phyloP scores from a whole-genome alignment of 1,140 invertebrate genomes.

The Steinernema khuongi region DNA sequence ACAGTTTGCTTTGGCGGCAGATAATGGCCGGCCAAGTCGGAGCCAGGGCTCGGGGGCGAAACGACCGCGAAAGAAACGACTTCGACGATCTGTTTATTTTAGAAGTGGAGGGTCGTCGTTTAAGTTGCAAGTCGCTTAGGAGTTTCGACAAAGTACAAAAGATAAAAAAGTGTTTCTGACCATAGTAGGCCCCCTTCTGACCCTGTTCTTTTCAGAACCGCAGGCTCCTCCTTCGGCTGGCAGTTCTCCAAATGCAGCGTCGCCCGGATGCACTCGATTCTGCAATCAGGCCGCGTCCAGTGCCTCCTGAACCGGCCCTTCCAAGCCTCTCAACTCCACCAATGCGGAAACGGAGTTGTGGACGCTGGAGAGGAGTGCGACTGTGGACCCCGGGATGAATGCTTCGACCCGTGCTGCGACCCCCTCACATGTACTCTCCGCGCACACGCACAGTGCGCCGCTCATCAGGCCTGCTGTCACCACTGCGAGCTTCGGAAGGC shows the following conservation, averaged over 20 bases:
- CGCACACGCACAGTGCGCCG: conserved; percentile 55
- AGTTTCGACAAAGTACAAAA: no score
- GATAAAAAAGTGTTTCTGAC: background rate
- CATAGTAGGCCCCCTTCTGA: background rate
- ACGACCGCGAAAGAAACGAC: background rate
- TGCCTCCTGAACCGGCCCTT: conserved; percentile 54
- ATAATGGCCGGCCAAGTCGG: background rate
- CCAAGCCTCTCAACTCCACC: conserved; percentile 45
- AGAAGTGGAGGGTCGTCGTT: background rate
- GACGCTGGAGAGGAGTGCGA: conserved; percentile 56
- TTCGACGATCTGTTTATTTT: conserved; percentile 1
- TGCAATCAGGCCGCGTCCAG: conserved; percentile 50
- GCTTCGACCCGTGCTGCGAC: conserved; percentile 56
- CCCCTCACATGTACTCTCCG: conserved; percentile 55
- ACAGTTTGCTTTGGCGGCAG: conserved; percentile 12
- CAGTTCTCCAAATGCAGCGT: conserved; percentile 55
- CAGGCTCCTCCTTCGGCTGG: conserved; percentile 49
- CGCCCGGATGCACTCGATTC: conserved; percentile 49
- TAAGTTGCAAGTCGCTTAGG: no score
- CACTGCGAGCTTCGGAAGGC: conserved; percentile 47
- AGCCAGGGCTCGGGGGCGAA: background rate
- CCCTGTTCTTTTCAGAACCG: conserved; percentile 23
- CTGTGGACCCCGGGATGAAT: conserved; percentile 54
- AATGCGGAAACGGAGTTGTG: conserved; percentile 56
- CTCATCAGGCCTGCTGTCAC: conserved; percentile 55